Evolutionary conservation across 2,797 vertebrate species (phyloP).

Genomic region (Astyanax mexicanus): DNA sequence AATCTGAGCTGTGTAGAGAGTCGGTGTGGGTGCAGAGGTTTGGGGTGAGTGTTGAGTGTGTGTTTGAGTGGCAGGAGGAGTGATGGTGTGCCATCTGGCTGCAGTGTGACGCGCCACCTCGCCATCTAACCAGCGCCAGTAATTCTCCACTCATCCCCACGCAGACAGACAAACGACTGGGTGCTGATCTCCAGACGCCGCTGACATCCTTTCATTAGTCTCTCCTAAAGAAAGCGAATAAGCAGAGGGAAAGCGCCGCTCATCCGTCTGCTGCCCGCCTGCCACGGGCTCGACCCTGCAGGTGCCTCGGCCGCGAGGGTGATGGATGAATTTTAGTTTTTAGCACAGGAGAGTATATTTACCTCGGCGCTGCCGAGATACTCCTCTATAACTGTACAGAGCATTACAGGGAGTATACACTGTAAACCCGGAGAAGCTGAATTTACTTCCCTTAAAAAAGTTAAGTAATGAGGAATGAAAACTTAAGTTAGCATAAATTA

Average conservation of each 20-base stretch:
- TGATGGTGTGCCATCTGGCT: slow-evolving; percentile 24
- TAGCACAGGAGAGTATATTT: slow-evolving; percentile 26
- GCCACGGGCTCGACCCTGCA: slow-evolving; percentile 23
- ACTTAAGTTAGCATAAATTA: no score
- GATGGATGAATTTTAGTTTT: slow-evolving; percentile 61
- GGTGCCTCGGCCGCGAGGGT: slow-evolving; percentile 54
- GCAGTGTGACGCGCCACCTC: slow-evolving; percentile 11
- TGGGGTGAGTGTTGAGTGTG: slow-evolving; percentile 1
- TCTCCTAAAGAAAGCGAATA: slow-evolving; percentile 30
- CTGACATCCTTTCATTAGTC: slow-evolving; percentile 42
- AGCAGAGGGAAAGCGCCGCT: slow-evolving; percentile 34
- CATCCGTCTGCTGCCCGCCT: slow-evolving; percentile 25
- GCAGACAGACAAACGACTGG: slow-evolving; percentile 52
- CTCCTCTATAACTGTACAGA: slow-evolving; percentile 29
- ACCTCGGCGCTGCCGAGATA: slow-evolving; percentile 34
- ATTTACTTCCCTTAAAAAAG: no score
- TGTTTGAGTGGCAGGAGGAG: slow-evolving; percentile 15
- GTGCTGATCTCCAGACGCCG: slow-evolving; percentile 33
- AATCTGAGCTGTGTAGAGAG: slow-evolving; percentile 4
- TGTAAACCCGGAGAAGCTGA: no score
- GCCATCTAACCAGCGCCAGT: slow-evolving; percentile 31
- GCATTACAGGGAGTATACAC: no score
- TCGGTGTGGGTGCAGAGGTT: not conserved
- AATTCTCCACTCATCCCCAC: slow-evolving; percentile 43
- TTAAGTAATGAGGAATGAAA: no score